Conservation (phyloP, 1,140 invertebrate genomes). For the Drosophila punjabiensis region DNA sequence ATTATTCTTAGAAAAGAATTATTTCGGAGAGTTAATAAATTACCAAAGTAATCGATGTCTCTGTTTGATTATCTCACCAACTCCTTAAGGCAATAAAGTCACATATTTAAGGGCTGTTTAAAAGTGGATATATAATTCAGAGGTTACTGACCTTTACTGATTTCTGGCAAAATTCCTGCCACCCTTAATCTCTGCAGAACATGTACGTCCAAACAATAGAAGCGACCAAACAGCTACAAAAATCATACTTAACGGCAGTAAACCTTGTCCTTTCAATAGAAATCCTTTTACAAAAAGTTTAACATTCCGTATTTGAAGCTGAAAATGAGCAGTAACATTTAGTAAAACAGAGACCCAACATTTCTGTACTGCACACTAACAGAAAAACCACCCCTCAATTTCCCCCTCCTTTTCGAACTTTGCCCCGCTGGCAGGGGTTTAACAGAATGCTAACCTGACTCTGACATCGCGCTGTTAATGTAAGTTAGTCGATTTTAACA, state of each 20-base stretch:
- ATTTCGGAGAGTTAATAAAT: background rate
- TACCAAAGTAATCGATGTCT: background rate
- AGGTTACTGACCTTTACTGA: slow-evolving; percentile 4
- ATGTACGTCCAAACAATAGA: background rate
- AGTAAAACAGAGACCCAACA: slow-evolving; percentile 13
- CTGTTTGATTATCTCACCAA: background rate
- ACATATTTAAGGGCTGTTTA: background rate
- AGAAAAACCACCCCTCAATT: slow-evolving; percentile 44
- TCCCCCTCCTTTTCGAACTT: slow-evolving; percentile 66
- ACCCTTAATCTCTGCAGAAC: background rate
- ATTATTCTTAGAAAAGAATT: background rate
- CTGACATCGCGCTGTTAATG: background rate
- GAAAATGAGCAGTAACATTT: background rate
- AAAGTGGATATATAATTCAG: background rate
- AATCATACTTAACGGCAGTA: background rate
- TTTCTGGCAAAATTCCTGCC: background rate
- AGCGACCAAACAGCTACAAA: background rate
- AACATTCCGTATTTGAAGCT: slow-evolving; percentile 3
- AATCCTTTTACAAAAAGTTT: no score
- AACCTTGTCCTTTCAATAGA: no score
- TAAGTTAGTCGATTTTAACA: background rate
- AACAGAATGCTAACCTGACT: slow-evolving; percentile 31
- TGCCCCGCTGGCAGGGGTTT: slow-evolving; percentile 53
- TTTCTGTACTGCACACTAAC: slow-evolving; percentile 32
- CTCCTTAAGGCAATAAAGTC: background rate